Conservation (phyloP, 2,888 invertebrate genomes). For the Pelosia muscerda region DNA sequence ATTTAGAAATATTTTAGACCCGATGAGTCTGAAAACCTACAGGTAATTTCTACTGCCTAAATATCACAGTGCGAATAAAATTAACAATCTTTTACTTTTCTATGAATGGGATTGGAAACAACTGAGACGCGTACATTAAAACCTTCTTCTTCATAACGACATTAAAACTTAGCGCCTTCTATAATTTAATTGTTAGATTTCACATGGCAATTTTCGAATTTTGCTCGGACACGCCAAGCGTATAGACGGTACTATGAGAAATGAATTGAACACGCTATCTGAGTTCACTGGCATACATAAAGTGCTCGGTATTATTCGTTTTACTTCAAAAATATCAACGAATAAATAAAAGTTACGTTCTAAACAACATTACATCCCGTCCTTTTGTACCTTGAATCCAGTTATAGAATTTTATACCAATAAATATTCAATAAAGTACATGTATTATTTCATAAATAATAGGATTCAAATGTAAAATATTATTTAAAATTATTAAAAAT, state of each 20-base stretch:
- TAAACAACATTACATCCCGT: conserved; percentile 38
- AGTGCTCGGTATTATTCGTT: conserved; percentile 48
- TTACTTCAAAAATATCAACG: conserved; percentile 31
- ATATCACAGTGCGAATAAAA: conserved; percentile 32
- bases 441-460: conserved; percentile 14
- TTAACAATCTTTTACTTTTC: conserved; percentile 36
- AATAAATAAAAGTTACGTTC: conserved; percentile 22
- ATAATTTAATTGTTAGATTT: conserved; percentile 55
- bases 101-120: conserved; percentile 49
- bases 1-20: not conserved
- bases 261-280: conserved; percentile 54
- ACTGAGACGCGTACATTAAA: conserved; percentile 32
- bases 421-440: conserved; percentile 12
- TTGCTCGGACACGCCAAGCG: conserved; percentile 54
- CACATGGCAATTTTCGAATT: conserved; percentile 58
- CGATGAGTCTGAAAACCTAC: conserved; percentile 19
- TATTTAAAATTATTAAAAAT: conserved; percentile 23
- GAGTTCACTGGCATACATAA: conserved; percentile 54
- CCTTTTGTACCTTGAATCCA: conserved; percentile 31
- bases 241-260: conserved; percentile 52
- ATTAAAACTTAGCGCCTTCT: conserved; percentile 53
- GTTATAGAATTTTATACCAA: conserved; percentile 17
- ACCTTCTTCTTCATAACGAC: conserved; percentile 42
- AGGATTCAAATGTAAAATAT: conserved; percentile 18
- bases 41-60: conserved; percentile 29